Base-by-base conservation (phyloP, 2,113 vertebrate species). In the Colius striatus region DNA sequence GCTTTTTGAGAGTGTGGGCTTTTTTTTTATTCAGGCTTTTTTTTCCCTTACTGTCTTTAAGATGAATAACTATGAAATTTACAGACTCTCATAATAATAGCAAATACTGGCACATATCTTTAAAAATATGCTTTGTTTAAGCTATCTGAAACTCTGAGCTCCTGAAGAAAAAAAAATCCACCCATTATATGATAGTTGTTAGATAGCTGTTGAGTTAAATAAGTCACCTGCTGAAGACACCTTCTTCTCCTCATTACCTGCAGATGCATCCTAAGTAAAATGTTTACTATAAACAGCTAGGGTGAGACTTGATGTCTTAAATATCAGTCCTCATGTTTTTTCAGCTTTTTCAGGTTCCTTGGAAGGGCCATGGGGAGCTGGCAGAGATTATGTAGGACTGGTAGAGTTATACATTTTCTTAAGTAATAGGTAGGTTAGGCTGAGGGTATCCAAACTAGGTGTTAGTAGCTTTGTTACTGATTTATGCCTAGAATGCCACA, bases 321-420 rank as follows among this genome's bases (percentile, higher is more conserved):
- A 62, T 84, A n/a, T 1, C n/a, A 66, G 18, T 13, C 10, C 26
- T 71, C 2, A 0, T 1, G 1, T 4, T 1, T 6, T 1, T 16
- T 51, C 2, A 25, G 19, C 2, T 53, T 21, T 1, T 83, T 61
- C 3, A 26, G 13, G 3, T 15, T 73, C 7, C 8, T 45, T 66
- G 3, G 15, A 45, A 84, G 17, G 3, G 10, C 1, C 7, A 6
- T 2, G 4, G 57, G 30, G 14, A 18, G 21, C 25, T 91, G 22
- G 51, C 2, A 8, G 60, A 60, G 12, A 5, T 70, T 51, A 30
- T 3, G 27, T 6, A 5, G 29, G 26, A 25, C 10, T 48, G 30
- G 7, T 66, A 16, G 12, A 26, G 8, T 18, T 1, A 7, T 53
- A 0, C 3, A 5, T 21, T n/a, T 36, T 30, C 60, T 50, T 32